Conservation (phyloP, 2,888 invertebrate genomes). For the Andrena hattorfiana region DNA sequence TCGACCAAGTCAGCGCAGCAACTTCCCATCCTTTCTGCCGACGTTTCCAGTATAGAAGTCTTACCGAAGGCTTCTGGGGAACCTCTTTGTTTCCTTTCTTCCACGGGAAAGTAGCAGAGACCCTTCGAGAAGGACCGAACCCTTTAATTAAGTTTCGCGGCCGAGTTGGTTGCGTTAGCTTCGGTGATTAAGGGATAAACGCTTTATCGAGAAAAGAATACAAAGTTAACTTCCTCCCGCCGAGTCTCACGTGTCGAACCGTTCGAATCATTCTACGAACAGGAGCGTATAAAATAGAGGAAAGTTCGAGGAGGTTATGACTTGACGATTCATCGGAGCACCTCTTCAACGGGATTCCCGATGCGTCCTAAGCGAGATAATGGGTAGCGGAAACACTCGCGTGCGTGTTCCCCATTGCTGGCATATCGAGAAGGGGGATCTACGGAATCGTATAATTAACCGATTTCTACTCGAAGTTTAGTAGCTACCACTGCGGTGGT, state of each 20-base stretch:
- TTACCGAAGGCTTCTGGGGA: neutral
- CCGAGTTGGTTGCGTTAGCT: neutral
- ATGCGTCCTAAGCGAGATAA: conserved; percentile 2
- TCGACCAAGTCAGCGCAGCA: too few species aligned
- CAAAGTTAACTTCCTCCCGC: neutral
- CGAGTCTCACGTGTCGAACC: too few species aligned
- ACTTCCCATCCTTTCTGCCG: neutral
- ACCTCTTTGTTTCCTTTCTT: neutral
- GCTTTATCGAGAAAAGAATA: neutral
- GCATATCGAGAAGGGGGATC: neutral
- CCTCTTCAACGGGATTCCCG: conserved; percentile 15
- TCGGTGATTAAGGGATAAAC: neutral
- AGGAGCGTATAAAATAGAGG: conserved; percentile 27
- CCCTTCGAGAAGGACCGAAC: neutral
- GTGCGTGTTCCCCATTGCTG: neutral
- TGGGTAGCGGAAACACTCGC: conserved; percentile 24
- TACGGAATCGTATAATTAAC: neutral
- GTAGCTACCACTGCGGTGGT: too few species aligned
- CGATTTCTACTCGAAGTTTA: too few species aligned
- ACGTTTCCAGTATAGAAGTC: neutral
- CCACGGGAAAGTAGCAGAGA: too few species aligned
- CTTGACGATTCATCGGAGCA: neutral
- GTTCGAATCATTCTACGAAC: neutral
- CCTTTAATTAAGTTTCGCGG: neutral
- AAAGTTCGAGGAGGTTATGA: neutral